These are phyloP conservation scores for Drosophila insularis DNA, from an alignment of 1,140 invertebrate species.

Conservation along the genomic window DNA sequence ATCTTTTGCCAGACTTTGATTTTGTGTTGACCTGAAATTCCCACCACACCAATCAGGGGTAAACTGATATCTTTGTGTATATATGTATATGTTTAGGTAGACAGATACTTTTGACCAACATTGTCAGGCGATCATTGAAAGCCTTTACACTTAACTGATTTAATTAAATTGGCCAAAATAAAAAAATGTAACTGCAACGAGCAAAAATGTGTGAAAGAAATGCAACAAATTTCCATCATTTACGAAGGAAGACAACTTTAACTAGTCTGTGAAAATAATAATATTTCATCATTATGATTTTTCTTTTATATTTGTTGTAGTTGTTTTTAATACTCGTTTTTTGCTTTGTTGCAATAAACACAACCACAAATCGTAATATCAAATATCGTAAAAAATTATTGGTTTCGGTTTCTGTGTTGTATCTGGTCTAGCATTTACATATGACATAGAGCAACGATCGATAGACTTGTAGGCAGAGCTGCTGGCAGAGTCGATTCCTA, in stretches of 20 bases:
- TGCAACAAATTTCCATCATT: background rate
- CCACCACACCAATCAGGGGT: conserved; percentile 68
- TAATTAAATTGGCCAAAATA: conserved; percentile 33
- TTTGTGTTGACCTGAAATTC: conserved; percentile 59
- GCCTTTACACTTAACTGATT: conserved; percentile 73
- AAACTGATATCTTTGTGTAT: conserved; percentile 53
- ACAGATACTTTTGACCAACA: background rate
- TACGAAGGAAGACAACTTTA: conserved; percentile 28
- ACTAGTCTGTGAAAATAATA: conserved; percentile 17
- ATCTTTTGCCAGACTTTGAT: conserved; percentile 51
- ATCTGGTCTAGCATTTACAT: conserved; percentile 2
- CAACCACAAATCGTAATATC: conserved; percentile 70
- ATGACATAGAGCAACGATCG: conserved; percentile 69
- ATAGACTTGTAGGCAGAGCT: conserved; percentile 39
- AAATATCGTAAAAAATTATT: conserved; percentile 63
- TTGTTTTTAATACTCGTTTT: conserved; percentile 22
- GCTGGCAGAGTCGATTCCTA: conserved; percentile 40
- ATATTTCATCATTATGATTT: conserved; percentile 52
- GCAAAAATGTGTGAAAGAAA: background rate
- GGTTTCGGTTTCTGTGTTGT: conserved; percentile 54
- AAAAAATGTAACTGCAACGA: background rate
- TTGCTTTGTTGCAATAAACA: conserved; percentile 34
- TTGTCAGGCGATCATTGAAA: conserved; percentile 59
- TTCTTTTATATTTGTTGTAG: conserved; percentile 24
- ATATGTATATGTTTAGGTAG: conserved; percentile 15